Evolutionary conservation across 2,888 invertebrate genomes (phyloP).

Genomic region (Caprella mutica): DNA sequence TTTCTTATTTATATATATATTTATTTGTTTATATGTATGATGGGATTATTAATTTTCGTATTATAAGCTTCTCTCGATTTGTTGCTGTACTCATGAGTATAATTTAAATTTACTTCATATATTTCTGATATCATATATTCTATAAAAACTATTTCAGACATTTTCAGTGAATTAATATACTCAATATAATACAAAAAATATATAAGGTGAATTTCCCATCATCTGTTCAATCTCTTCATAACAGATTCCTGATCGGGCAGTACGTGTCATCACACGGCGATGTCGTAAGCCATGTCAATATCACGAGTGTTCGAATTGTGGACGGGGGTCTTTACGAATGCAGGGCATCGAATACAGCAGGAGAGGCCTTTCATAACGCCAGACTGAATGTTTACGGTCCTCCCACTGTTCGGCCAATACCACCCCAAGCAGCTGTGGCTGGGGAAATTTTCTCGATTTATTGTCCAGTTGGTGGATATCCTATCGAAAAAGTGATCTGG

Average conservation of each 20-base stretch:
- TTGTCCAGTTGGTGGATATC: slow-evolving; percentile 52
- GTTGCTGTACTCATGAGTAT: too few relatives aligned
- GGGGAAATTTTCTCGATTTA: slow-evolving; percentile 72
- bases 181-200: too few relatives aligned
- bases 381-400: slow-evolving; percentile 70
- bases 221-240: background rate
- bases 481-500: slow-evolving; percentile 18
- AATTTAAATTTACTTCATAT: too few relatives aligned
- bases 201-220: too few relatives aligned
- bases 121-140: too few relatives aligned
- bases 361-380: slow-evolving; percentile 63
- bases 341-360: slow-evolving; percentile 62
- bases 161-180: too few relatives aligned
- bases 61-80: too few relatives aligned
- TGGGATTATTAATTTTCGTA: too few relatives aligned
- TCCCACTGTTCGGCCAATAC: slow-evolving; percentile 72
- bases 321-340: slow-evolving; percentile 72
- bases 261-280: slow-evolving; percentile 63
- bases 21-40: too few relatives aligned
- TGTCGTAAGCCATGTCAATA: slow-evolving; percentile 71
- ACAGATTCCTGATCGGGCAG: slow-evolving; percentile 61
- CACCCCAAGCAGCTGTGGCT: slow-evolving; percentile 73
- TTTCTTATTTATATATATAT: too few relatives aligned
- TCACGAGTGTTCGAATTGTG: slow-evolving; percentile 63
- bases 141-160: too few relatives aligned